Evolutionary conservation across 2,113 vertebrate species (phyloP), one percentile per base, ranked within the genome.

Genomic region (Gadus macrocephalus): DNA sequence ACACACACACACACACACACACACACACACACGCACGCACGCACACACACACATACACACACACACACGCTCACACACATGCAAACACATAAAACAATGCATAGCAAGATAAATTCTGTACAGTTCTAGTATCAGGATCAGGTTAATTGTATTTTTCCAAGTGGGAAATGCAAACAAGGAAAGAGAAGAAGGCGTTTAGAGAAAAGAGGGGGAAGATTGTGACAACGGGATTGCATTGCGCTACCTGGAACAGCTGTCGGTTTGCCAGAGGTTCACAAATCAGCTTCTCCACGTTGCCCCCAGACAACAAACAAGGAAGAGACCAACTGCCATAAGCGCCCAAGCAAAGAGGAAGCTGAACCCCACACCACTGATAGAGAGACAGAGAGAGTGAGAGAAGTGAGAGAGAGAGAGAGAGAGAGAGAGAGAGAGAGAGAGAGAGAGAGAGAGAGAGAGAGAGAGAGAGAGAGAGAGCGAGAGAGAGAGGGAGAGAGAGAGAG

Each of bases 291-390:
- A 96, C 28, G 72, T 99, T 98, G 80, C 94, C 95, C 0, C 95
- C 94, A n/a, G 0, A 91, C 64, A 68, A 96, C 62, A 74, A 99
- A 98, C 25, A 93, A 81, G 6, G 93, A 62, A 25, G 93, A 85
- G 27, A 99, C 96, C n/a, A 94, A 94, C 71, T 67, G 70, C 85
- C 97, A 99, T 98, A 85, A 97, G 82, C 71, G 93, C 59, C 96
- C 97, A 99, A 76, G 92, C 92, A 64, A 97, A 95, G 80, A 98
- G 87, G 77, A 99, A 98, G 70, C 94, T 94, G 86, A 98, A 91
- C 78, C 95, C 95, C 73, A 95, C 96, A 0, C 95, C 96, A 0
- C 97, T 99, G 87, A 73, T 72, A 78, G 60, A 81, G 11, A 65
- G 15, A 81, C 31, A 14, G 20, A 62, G 20, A 62, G 53, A 79